Base-by-base conservation (phyloP, 2,113 vertebrate species). In the Mustela nigripes region DNA sequence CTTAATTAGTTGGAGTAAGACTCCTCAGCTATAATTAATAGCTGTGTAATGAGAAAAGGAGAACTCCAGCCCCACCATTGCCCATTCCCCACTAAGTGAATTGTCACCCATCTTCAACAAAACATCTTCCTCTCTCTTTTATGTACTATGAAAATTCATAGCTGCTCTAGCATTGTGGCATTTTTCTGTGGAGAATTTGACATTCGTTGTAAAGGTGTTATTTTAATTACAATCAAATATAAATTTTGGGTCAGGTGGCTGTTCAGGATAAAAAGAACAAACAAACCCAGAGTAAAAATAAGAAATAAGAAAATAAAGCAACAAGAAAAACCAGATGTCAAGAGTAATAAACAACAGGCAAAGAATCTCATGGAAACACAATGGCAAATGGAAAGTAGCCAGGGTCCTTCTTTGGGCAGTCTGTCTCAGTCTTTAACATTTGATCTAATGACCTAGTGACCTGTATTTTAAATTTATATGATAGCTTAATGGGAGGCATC, bases 161-260 rank as follows among this genome's bases (percentile, higher is more conserved):
- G 87, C 33, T 48, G 1, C 31, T 82, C 11, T 62, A 33, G 15
- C 15, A 21, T 78, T n/a, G 4, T 89, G 78, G 74, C 19, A 89
- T 89, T 85, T 85, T 91, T 60, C 71, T 58, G 21, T 74, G 60
- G 39, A 82, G 24, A 95, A 78, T 96, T 94, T 80, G 63, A 50
- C 48, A 73, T 89, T 95, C 45, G 15, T 62, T 67, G 11, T 63
- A 60, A 93, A 93, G 22, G 5, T 91, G 48, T 92, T 82, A 62
- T 86, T 96, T 96, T 85, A 86, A 85, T 95, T 91, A 6, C 31
- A 79, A 82, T 82, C 50, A 85, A 95, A 86, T 90, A 89, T 89
- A 95, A 78, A 11, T 89, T 97, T 63, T 16, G 45, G 45, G 50
- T 93, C 50, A 95, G 73, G 58, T 94, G 89, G 48, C 42, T 79